phyloP scores from a whole-genome alignment of 2,113 vertebrate species.

The Sylvicapra grimmia region DNA sequence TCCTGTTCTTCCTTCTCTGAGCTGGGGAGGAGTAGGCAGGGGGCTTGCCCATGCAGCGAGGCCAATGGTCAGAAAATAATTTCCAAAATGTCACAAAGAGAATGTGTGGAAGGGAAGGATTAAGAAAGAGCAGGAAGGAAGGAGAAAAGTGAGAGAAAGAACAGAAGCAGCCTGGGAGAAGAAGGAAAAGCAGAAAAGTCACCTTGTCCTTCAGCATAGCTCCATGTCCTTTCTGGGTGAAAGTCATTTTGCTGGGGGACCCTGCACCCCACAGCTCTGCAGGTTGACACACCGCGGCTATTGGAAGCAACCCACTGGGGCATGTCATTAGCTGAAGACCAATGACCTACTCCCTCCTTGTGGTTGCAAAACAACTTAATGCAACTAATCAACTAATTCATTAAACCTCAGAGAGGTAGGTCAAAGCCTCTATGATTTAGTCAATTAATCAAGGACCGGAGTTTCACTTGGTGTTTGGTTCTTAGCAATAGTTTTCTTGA shows the following conservation, averaged over 20 bases:
- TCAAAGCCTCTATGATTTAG: constrained; percentile 66
- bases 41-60: not conserved
- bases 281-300: not conserved
- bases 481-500: constrained; percentile 66
- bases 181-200: not conserved
- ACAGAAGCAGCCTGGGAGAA: not conserved
- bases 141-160: not conserved
- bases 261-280: too few relatives aligned
- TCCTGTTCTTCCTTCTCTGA: not conserved
- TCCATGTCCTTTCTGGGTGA: not conserved
- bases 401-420: constrained; percentile 68
- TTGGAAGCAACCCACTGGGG: not conserved
- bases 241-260: not conserved
- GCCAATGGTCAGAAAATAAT: not conserved
- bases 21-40: not conserved
- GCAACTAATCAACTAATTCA: constrained; percentile 71
- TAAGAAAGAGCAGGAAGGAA: not conserved
- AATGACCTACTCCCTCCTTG: constrained; percentile 38
- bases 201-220: not conserved
- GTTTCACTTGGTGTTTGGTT: constrained; percentile 25
- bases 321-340: constrained; percentile 41
- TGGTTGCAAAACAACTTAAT: constrained; percentile 45
- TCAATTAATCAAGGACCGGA: constrained; percentile 72
- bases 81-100: not conserved
- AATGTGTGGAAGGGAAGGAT: not conserved